Percentiles rank a stretch among this genome's conserved stretches.
Evolutionary conservation across 1,140 invertebrate species (phyloP).

Genomic region (Cecropterus lyciades): DNA sequence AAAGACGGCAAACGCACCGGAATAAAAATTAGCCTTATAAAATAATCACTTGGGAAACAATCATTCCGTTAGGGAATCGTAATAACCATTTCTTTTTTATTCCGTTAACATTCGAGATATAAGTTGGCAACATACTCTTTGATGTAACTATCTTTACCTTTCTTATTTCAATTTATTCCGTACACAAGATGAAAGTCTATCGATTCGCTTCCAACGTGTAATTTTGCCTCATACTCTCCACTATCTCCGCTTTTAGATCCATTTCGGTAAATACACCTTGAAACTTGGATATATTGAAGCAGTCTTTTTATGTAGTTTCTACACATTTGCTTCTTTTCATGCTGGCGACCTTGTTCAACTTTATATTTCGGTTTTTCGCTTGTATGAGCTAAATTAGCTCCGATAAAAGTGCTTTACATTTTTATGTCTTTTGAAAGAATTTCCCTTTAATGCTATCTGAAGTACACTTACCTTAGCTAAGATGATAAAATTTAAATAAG

Average conservation of each 20-base stretch:
- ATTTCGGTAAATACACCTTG: slow-evolving; percentile 19
- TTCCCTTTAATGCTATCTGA: neutral
- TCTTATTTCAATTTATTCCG: slow-evolving; percentile 31
- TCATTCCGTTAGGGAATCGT: slow-evolving; percentile 5
- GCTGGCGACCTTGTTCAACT: slow-evolving; percentile 8
- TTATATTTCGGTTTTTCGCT: slow-evolving; percentile 10
- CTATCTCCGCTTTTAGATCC: slow-evolving; percentile 22
- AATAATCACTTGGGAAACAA: neutral
- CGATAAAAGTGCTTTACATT: slow-evolving; percentile 16
- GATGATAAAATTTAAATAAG: too few species aligned
- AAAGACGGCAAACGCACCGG: neutral
- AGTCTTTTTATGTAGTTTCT: slow-evolving; percentile 7
- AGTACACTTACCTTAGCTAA: too few species aligned
- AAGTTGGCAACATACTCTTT: slow-evolving; percentile 19
- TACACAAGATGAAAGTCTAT: slow-evolving; percentile 20
- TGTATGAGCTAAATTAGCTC: neutral
- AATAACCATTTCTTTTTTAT: slow-evolving; percentile 15
- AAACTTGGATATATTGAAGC: slow-evolving; percentile 11
- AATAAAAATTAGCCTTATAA: neutral
- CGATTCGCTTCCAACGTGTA: slow-evolving; percentile 12
- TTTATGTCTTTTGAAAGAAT: neutral
- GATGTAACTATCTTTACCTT: slow-evolving; percentile 12
- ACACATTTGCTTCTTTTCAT: slow-evolving; percentile 20
- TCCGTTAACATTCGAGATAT: slow-evolving; percentile 17
- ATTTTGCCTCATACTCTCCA: slow-evolving; percentile 14